phyloP scores from a whole-genome alignment of 37 sponge, comb jelly and placozoan genomes.

The Halichondria panicea region DNA sequence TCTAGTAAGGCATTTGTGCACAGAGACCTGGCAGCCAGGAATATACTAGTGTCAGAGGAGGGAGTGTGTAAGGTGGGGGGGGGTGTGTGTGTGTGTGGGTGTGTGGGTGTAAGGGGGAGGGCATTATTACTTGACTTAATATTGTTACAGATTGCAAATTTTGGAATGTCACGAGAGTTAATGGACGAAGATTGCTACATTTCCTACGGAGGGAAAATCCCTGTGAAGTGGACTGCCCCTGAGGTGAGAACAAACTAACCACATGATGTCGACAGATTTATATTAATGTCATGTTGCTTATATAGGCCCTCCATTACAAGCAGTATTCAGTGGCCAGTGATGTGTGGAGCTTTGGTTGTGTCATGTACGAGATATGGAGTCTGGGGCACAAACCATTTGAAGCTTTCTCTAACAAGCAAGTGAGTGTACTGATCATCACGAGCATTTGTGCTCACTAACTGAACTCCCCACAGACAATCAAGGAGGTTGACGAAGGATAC shows the following conservation, averaged over 20 bases:
- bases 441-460: no score
- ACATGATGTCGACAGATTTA: no score
- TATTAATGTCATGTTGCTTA: no score
- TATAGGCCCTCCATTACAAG: no score
- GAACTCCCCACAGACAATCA: conserved; percentile 14
- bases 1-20: conserved; percentile 9
- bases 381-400: no score
- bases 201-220: conserved; percentile 40
- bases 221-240: conserved; percentile 79
- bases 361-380: no score
- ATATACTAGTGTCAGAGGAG: conserved; percentile 9
- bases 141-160: conserved; percentile 52
- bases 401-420: no score
- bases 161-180: conserved; percentile 66
- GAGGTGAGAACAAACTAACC: conserved; percentile 32
- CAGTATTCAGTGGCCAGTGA: no score
- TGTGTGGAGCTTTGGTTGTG: no score
- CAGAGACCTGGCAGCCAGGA: conserved; percentile 29
- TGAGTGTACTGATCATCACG: no score
- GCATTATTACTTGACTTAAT: neutral
- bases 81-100: neutral
- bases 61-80: conserved; percentile 6
- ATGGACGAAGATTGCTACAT: conserved; percentile 41
- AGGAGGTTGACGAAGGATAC: conserved; percentile 8
- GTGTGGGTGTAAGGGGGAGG: neutral